phyloP scores from a whole-genome alignment of 2,797 vertebrate species.

The Gymnothorax reevesii region DNA sequence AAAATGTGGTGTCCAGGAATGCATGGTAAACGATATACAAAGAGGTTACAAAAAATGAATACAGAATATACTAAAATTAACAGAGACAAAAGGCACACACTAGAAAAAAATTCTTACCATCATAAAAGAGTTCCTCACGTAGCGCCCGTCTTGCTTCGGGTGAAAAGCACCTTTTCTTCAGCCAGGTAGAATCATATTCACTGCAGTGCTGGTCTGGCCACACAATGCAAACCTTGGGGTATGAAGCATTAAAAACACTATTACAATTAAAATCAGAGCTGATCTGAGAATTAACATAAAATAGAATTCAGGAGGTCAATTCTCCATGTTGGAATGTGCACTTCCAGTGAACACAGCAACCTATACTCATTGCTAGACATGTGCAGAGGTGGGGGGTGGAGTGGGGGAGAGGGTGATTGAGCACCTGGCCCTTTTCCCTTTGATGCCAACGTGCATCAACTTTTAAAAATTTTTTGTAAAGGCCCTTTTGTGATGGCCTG shows the following conservation, averaged over 20 bases:
- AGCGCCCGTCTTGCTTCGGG: constrained; percentile 76
- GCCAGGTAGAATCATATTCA: constrained; percentile 86
- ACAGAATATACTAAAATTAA: neutral
- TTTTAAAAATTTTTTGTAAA: too few relatives aligned
- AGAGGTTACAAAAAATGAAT: neutral
- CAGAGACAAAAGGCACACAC: neutral
- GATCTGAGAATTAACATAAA: too few relatives aligned
- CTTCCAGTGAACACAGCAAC: too few relatives aligned
- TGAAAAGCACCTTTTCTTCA: constrained; percentile 91
- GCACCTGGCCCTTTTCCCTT: too few relatives aligned
- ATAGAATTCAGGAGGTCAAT: too few relatives aligned
- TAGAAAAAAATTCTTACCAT: constrained; percentile 69
- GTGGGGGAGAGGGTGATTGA: too few relatives aligned
- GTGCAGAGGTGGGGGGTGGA: too few relatives aligned
- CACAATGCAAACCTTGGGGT: constrained; percentile 77
- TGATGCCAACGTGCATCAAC: too few relatives aligned
- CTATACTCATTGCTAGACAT: too few relatives aligned
- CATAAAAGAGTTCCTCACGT: constrained; percentile 83
- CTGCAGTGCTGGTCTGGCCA: constrained; percentile 90
- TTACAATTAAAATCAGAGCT: neutral
- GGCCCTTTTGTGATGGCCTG: too few relatives aligned
- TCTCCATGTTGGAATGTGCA: too few relatives aligned
- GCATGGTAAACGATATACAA: neutral
- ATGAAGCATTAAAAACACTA: neutral
- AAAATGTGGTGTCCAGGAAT: neutral